phyloP scores from a whole-genome alignment of 2,113 vertebrate species.

The Pseudopipra pipra region DNA sequence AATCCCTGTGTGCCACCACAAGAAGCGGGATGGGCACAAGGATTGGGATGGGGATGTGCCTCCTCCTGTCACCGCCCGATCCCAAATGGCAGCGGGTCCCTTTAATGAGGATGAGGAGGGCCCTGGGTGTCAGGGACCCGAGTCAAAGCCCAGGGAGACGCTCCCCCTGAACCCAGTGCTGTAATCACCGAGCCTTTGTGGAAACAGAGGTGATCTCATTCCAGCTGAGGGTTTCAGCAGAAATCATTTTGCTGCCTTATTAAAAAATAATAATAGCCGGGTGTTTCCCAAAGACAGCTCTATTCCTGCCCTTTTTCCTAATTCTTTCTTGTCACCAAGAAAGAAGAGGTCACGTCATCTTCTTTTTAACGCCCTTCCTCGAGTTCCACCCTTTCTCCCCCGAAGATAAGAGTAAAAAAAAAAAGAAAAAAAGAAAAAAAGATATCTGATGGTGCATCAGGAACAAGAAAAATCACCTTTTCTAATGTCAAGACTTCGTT shows the following conservation, averaged over 20 bases:
- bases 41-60: not conserved
- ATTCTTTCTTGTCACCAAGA: not conserved
- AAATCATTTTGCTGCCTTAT: constrained; percentile 1
- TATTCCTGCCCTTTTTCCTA: not conserved
- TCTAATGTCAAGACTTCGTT: not conserved
- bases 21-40: not conserved
- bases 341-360: not conserved
- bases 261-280: not conserved
- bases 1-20: not conserved
- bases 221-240: not conserved
- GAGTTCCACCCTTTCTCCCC: not conserved
- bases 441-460: not conserved
- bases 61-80: not conserved
- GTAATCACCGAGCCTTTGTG: not conserved
- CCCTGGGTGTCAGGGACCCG: not conserved
- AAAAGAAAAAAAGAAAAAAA: no score
- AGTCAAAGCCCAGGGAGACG: not conserved
- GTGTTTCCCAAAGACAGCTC: not conserved
- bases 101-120: not conserved
- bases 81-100: rapidly evolving
- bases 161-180: not conserved
- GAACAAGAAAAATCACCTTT: not conserved
- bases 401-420: not conserved
- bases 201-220: not conserved
- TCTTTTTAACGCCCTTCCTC: not conserved